Evolutionary conservation across 2,797 vertebrate genomes (phyloP).

Genomic region (Gymnodraco acuticeps): DNA sequence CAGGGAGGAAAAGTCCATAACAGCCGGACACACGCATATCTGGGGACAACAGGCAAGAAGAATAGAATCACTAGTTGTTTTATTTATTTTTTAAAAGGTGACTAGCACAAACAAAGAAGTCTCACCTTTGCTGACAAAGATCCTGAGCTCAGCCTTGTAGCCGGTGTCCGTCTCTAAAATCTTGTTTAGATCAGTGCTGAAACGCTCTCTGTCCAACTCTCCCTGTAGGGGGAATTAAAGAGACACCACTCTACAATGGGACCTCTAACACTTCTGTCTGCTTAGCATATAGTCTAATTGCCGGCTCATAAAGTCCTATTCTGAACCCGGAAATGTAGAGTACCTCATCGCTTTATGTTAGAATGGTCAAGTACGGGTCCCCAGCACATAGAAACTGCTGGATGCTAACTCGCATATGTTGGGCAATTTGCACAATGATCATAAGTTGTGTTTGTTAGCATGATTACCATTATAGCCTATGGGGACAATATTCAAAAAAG

Average conservation of each 20-base stretch:
- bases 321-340: too few species aligned
- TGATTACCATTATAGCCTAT: too few species aligned
- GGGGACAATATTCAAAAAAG: too few species aligned
- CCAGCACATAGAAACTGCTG: too few species aligned
- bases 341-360: too few species aligned
- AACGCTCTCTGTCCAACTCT: conserved; percentile 79
- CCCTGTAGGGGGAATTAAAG: conserved; percentile 61
- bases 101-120: background rate
- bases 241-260: background rate
- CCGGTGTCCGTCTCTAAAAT: conserved; percentile 66
- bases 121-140: conserved; percentile 84
- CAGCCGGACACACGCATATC: conserved; percentile 84
- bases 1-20: conserved; percentile 79
- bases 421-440: too few species aligned
- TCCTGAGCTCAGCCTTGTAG: conserved; percentile 81
- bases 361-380: too few species aligned
- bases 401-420: too few species aligned
- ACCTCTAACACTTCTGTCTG: background rate
- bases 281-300: too few species aligned
- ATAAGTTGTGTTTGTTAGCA: too few species aligned
- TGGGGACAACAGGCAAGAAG: conserved; percentile 34
- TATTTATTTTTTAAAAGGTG: background rate
- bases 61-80: too few species aligned
- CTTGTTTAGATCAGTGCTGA: conserved; percentile 74
- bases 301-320: too few species aligned